Conservation (phyloP, 2,797 vertebrate genomes). For the Cottoperca gobio region DNA sequence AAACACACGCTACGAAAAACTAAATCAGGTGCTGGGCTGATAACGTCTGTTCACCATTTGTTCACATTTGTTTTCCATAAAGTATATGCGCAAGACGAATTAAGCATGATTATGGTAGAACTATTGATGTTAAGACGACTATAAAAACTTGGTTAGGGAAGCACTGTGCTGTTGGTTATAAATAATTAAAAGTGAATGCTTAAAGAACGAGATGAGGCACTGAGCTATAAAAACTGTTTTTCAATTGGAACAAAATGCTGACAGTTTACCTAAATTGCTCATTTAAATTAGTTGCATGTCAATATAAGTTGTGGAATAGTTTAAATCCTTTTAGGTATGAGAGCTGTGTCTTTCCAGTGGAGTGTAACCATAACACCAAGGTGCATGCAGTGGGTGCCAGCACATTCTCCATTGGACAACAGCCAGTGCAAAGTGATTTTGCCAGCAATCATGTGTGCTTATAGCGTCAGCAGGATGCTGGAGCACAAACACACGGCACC, state of each 20-base stretch:
- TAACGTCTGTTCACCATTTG: too few species aligned
- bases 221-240: background rate
- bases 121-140: background rate
- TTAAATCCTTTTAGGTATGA: constrained; percentile 1
- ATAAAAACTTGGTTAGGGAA: background rate
- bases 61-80: background rate
- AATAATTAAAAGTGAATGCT: background rate
- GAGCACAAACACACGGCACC: constrained; percentile 6
- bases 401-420: constrained; percentile 31
- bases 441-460: constrained; percentile 39
- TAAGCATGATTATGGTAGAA: background rate
- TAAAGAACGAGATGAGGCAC: background rate
- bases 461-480: constrained; percentile 37
- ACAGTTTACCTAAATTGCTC: background rate
- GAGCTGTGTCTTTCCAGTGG: constrained; percentile 2
- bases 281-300: background rate
- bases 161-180: background rate
- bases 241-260: background rate
- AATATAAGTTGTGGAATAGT: background rate
- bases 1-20: background rate
- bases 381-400: constrained; percentile 19
- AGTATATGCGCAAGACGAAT: background rate
- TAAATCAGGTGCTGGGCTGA: background rate
- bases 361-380: constrained; percentile 13
- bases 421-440: constrained; percentile 34